Base-by-base conservation (phyloP, 2,888 invertebrate species). In the Meta bourneti region DNA sequence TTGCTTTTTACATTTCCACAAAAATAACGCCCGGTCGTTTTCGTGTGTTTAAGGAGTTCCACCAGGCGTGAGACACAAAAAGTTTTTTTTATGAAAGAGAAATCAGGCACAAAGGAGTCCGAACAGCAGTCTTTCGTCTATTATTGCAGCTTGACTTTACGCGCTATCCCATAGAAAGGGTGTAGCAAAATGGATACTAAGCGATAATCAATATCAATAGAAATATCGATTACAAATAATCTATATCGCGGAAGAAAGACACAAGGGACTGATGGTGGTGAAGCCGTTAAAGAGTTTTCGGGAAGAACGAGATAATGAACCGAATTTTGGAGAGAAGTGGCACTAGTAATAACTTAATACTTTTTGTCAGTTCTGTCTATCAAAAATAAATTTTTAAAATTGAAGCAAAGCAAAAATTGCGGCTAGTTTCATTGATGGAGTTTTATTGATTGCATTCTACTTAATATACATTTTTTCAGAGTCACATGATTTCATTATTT, bases 121-220 rank as follows among this genome's bases (percentile, higher is more conserved):
- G 89, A 83, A 89, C 75, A 77, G 69, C 75, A 77, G 80, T 79
- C 54, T 19, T 71, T 6, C 71, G 89, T 80, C 89, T 77, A 77
- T 90, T 90, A 90, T 83, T 90, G 75, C 77, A 48, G 71, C 89
- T 77, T 78, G 89, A 90, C 83, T 90, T 79, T 83, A 71, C 71
- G 51, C 78, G 61, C 74, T 72, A 13, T 16, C 71, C 48, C 77
- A 75, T 69, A 88, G 52, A 87, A 72, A 48, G 54, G 75, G 74
- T 51, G 82, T 69, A 51, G 80, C 72, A 87, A 81, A 88, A 88
- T 51, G 83, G 79, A 89, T 83, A 74, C 79, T 84, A 90, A 90
- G 89, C 89, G 83, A 90, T 90, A 90, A 90, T 90, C 89, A 71
- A 89, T 89, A 89, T 89, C 89, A 89, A 89, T 90, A 90, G 89